phyloP scores from a whole-genome alignment of 2,888 invertebrate species.

The Notocelia uddmanniana region DNA sequence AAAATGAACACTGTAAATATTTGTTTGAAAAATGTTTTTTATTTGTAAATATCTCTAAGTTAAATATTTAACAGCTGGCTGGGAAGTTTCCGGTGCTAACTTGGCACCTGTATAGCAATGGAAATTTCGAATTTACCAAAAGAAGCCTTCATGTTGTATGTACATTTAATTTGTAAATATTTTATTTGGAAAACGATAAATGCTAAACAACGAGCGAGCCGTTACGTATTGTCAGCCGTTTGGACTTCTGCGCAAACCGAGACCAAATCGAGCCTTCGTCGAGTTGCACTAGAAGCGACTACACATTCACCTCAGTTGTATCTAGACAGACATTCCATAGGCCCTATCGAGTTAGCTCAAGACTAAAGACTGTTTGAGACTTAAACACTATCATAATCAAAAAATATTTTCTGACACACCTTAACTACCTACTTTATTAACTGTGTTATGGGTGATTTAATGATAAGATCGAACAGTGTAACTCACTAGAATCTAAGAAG shows the following conservation, averaged over 20 bases:
- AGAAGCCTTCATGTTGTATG: constrained; percentile 74
- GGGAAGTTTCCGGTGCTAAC: constrained; percentile 67
- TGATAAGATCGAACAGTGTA: constrained; percentile 80
- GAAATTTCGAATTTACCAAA: constrained; percentile 71
- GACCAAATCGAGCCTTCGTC: constrained; percentile 50
- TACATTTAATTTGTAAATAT: constrained; percentile 81
- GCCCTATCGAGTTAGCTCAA: constrained; percentile 82
- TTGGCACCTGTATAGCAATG: constrained; percentile 57
- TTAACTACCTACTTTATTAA: constrained; percentile 78
- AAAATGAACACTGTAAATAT: constrained; percentile 69
- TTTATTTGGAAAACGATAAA: constrained; percentile 77
- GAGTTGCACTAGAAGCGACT: constrained; percentile 48
- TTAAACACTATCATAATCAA: constrained; percentile 71
- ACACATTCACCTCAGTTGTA: constrained; percentile 56
- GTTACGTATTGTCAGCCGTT: constrained; percentile 72
- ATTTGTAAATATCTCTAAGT: constrained; percentile 46
- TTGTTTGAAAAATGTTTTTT: constrained; percentile 68
- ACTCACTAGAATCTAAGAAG: constrained; percentile 85
- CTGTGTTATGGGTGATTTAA: constrained; percentile 82
- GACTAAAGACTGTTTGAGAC: constrained; percentile 82
- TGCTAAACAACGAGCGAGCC: constrained; percentile 79
- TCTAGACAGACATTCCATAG: constrained; percentile 79
- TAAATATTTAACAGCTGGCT: constrained; percentile 18
- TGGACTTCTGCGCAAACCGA: constrained; percentile 81
- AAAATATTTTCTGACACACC: constrained; percentile 83